Evolutionary conservation across 2,113 vertebrate species (phyloP), one percentile per base, ranked within the genome.

Genomic region (Burhinus oedicnemus): DNA sequence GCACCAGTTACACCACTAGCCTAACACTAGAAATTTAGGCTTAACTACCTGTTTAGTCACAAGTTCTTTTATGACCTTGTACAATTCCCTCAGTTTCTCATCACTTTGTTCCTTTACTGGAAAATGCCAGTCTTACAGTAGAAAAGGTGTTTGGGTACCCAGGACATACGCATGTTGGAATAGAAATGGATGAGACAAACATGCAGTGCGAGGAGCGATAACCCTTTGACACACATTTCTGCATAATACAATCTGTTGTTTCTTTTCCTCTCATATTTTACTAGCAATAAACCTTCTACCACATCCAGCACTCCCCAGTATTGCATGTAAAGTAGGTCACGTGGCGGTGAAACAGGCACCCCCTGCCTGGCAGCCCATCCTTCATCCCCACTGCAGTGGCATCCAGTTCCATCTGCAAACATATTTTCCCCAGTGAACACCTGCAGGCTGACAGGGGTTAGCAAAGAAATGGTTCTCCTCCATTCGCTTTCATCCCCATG

Each of bases 91-190:
- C 23, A 3, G 27, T 64, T 93, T 69, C 70, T 75, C 36, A 64
- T 44, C 65, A 27, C 15, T 65, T 54, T 15, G 7, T 49, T 81
- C 11, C 47, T 75, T 55, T n/a, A 45, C 49, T 72, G 45, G 27
- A 68, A 90, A 83, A 86, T 22, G 23, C 23, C 32, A 7, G 9
- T 51, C 49, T 30, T 68, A 49, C n/a, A 18, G 10, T 40, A 36
- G 44, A 76, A 74, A 44, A 57, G 23, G 17, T 80, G 54, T 65
- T 77, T 44, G 72, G n/a, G 23, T 29, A 44, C 7, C 20, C 49
- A 74, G 49, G 80, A 89, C 6, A 23, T 3, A 52, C 0, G 0
- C 4, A 27, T 12, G 12, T n/a, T 74, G 55, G 60, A 87, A 87
- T 19, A 78, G 32, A 91, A 89, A 81, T 9, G 32, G 42, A 27